phyloP scores from a whole-genome alignment of 2,888 invertebrate genomes.

The Lepidocyrtinus sp. region DNA sequence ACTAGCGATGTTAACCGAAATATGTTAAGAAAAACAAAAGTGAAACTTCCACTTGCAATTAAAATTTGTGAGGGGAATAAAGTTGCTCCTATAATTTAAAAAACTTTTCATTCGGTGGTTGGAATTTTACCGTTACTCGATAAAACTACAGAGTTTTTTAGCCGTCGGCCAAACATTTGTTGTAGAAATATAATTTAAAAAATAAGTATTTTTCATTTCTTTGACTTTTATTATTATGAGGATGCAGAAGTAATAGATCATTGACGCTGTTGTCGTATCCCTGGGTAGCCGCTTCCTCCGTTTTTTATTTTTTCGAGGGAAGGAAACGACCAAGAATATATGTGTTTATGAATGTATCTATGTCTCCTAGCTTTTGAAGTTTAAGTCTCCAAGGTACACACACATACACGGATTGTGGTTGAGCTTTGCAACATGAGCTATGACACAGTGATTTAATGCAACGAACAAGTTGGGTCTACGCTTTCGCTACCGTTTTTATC shows the following conservation, averaged over 20 bases:
- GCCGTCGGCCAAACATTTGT: too few relatives aligned
- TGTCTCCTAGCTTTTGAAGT: neutral
- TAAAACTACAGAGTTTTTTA: too few relatives aligned
- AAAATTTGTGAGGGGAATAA: too few relatives aligned
- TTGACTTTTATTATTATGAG: conserved; percentile 24
- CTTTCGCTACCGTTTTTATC: neutral
- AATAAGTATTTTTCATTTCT: neutral
- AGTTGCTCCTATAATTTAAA: too few relatives aligned
- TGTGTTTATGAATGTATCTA: too few relatives aligned
- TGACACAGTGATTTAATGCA: neutral
- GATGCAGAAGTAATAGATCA: conserved; percentile 44
- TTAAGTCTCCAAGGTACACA: neutral
- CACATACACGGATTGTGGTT: neutral
- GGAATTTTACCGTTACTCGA: too few relatives aligned
- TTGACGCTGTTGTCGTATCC: conserved; percentile 43
- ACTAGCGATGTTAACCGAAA: too few relatives aligned
- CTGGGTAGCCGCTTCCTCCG: conserved; percentile 5
- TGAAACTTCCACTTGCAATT: too few relatives aligned
- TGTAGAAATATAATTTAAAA: conserved; percentile 19
- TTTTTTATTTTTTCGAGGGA: too few relatives aligned
- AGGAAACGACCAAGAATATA: neutral
- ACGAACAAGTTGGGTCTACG: neutral
- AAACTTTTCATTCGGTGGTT: too few relatives aligned
- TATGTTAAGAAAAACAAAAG: too few relatives aligned
- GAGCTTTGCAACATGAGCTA: neutral